phyloP scores from a whole-genome alignment of 2,888 invertebrate genomes.

The Ephialtes manifestator region DNA sequence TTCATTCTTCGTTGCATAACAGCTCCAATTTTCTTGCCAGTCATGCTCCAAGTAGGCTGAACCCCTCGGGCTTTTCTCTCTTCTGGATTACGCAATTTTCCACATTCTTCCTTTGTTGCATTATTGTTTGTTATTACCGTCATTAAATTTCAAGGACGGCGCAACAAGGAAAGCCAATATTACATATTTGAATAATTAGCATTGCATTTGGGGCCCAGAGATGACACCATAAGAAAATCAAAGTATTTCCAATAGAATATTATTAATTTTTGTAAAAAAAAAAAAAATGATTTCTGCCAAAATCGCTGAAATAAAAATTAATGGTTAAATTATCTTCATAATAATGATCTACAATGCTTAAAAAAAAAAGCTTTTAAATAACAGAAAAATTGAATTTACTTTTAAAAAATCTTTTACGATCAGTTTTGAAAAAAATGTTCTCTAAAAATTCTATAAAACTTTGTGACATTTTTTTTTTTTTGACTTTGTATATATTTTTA shows the following conservation, averaged over 20 bases:
- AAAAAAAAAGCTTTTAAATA: no score
- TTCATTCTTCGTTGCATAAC: conserved; percentile 43
- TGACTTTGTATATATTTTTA: no score
- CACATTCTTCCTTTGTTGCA: conserved; percentile 15
- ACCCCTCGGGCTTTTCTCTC: conserved; percentile 24
- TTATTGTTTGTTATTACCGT: conserved; percentile 15
- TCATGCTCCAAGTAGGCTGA: conserved; percentile 35
- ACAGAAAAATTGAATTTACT: no score
- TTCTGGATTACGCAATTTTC: conserved; percentile 36
- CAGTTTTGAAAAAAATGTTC: no score
- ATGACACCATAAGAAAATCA: background rate
- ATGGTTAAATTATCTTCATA: no score
- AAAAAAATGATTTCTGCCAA: no score
- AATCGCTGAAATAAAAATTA: no score
- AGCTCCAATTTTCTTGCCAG: conserved; percentile 53
- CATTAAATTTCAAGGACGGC: conserved; percentile 26
- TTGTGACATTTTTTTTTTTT: no score
- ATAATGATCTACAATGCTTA: no score
- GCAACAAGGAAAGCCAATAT: background rate
- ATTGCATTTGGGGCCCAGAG: background rate
- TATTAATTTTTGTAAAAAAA: no score
- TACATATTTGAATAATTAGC: conserved; percentile 7
- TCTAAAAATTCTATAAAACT: no score
- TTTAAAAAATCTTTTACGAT: no score
- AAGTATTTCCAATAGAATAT: background rate